phyloP scores from a whole-genome alignment of 2,113 vertebrate genomes.

The Eurypyga helias region DNA sequence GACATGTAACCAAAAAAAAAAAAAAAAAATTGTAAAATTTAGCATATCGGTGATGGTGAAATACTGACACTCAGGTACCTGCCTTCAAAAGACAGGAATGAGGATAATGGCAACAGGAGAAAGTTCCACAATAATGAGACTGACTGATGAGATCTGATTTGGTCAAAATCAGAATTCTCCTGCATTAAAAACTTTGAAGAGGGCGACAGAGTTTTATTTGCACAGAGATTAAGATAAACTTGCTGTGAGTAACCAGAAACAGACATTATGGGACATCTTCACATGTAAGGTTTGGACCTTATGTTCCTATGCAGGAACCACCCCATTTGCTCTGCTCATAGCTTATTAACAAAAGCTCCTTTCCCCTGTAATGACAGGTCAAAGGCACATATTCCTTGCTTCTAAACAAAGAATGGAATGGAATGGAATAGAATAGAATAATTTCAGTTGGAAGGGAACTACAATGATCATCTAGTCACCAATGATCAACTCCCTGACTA shows the following conservation, averaged over 20 bases:
- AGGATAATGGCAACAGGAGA: background rate
- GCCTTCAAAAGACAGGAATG: background rate
- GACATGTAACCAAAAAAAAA: background rate
- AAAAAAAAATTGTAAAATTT: background rate
- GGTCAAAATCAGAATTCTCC: background rate
- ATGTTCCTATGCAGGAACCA: background rate
- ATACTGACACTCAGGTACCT: background rate
- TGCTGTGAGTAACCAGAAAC: background rate
- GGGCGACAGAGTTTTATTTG: background rate
- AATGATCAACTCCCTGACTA: no score
- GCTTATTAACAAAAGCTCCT: background rate
- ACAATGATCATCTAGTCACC: no score
- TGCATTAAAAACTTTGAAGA: background rate
- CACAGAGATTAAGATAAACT: background rate
- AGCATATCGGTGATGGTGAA: background rate
- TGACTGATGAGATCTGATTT: background rate
- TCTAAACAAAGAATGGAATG: background rate
- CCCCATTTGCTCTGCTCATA: background rate
- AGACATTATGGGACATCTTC: background rate
- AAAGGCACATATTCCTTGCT: background rate
- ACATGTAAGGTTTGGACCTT: background rate
- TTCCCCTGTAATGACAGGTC: background rate
- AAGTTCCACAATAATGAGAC: background rate
- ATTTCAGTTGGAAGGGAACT: no score
- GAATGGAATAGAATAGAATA: no score